phyloP scores from a whole-genome alignment of 1,140 invertebrate genomes.

The Caenorhabditis remanei region DNA sequence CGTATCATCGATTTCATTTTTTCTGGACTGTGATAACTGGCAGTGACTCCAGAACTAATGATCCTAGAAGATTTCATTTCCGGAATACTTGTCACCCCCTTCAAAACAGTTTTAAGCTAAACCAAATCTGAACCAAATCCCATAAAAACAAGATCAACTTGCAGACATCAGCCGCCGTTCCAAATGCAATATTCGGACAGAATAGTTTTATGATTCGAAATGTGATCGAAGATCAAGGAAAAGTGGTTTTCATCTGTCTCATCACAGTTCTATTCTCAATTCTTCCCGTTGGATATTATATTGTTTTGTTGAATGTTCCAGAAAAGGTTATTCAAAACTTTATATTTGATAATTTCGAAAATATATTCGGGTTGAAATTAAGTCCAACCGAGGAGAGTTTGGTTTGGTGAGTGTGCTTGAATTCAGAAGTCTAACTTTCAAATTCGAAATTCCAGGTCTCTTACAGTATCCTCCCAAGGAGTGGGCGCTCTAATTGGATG shows the following conservation, averaged over 20 bases:
- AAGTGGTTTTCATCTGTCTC: conserved; percentile 43
- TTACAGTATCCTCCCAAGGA: conserved; percentile 56
- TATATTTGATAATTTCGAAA: conserved; percentile 33
- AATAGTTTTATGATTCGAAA: conserved; percentile 48
- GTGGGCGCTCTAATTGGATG: conserved; percentile 58
- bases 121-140: no score
- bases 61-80: no score
- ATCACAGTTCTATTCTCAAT: conserved; percentile 40
- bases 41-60: no score
- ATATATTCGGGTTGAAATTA: conserved; percentile 19
- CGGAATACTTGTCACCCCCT: no score
- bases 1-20: no score
- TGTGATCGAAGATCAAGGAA: conserved; percentile 52
- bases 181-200: conserved; percentile 41
- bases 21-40: no score
- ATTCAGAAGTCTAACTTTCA: not conserved
- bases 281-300: conserved; percentile 44
- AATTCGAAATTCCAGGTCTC: conserved; percentile 35
- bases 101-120: no score
- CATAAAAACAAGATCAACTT: not conserved
- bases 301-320: conserved; percentile 37
- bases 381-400: not conserved
- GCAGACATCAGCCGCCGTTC: not conserved
- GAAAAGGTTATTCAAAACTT: conserved; percentile 29
- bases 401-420: not conserved